These are phyloP conservation scores for Trachurus trachurus DNA, from an alignment of 2,797 vertebrate genomes.

Conservation along the genomic window DNA sequence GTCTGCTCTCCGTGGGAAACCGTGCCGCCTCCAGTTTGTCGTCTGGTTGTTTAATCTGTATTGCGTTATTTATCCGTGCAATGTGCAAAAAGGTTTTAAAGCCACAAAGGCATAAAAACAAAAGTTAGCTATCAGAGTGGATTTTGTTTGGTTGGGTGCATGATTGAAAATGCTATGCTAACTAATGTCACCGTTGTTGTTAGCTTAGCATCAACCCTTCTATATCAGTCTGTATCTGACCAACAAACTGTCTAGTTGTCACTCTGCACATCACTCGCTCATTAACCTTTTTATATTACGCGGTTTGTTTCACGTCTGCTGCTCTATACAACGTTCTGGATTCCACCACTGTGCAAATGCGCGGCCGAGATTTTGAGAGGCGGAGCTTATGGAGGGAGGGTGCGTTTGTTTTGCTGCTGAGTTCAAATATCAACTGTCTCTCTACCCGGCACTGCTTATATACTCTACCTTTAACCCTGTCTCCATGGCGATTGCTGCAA, in stretches of 20 bases:
- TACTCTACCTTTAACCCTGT: constrained; percentile 64
- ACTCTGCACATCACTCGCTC: neutral
- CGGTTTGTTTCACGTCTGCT: neutral
- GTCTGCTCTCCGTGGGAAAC: too few relatives aligned
- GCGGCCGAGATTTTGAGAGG: neutral
- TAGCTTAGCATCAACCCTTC: neutral
- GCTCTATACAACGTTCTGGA: neutral
- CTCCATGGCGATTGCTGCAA: constrained; percentile 81
- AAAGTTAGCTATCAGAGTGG: too few relatives aligned
- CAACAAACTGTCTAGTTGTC: neutral
- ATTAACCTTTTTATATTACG: neutral
- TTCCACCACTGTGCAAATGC: neutral
- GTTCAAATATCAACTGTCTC: neutral
- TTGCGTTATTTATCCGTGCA: too few relatives aligned
- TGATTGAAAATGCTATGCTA: neutral
- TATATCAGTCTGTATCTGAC: neutral
- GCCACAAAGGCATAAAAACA: too few relatives aligned
- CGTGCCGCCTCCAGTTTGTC: too few relatives aligned
- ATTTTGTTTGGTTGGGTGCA: neutral
- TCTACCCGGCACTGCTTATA: neutral
- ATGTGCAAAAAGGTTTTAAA: too few relatives aligned
- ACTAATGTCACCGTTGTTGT: neutral
- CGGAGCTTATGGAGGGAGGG: neutral
- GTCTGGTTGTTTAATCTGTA: too few relatives aligned
- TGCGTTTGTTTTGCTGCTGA: neutral